Base-by-base conservation (phyloP, 2,888 invertebrate genomes). In the Lasius fuliginosus region DNA sequence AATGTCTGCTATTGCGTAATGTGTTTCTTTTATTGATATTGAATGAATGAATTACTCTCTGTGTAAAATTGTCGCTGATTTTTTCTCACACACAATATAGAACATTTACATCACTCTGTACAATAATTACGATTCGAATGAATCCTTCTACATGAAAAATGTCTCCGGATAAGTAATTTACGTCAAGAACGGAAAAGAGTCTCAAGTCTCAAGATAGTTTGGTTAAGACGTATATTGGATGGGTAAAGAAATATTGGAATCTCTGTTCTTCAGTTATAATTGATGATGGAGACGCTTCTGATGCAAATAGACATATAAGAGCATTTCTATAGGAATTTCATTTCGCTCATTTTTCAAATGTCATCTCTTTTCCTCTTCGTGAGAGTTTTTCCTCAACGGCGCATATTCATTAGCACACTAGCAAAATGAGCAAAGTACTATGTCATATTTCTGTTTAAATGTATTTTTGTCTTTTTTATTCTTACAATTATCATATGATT, bases 241-340 rank as follows among this genome's bases (percentile, higher is more conserved):
- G 67, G 56, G 49, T 42, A 64, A 56, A 73, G 64, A 62, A 74
- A 73, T 73, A 77, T 83, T 60, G 73, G 36, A 81, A 74, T 68
- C 42, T 76, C 64, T 36, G 68, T 58, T 65, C 56, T 77, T 67
- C 64, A 30, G 40, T 68, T 77, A 74, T 86, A 86, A 88, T 86
- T 87, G 84, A 85, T 83, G 85, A 77, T 64, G 67, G 77, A 82
- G 56, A 79, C 27, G 23, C 64, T 86, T 85, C 58, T 49, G 68
- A 83, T 86, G 68, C 71, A 77, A 85, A 86, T 83, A 79, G 73
- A 85, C 79, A 53, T 65, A 82, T 79, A 53, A 71, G 49, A 67
- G 68, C 53, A 69, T 76, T 83, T 82, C 23, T 40, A 42, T 58
- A 30, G 49, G 11, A 71, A 73, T 87, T 75, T 83, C n/a, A 30